Evolutionary conservation across 1,140 invertebrate genomes (phyloP).

Genomic region (Apis mellifera): DNA sequence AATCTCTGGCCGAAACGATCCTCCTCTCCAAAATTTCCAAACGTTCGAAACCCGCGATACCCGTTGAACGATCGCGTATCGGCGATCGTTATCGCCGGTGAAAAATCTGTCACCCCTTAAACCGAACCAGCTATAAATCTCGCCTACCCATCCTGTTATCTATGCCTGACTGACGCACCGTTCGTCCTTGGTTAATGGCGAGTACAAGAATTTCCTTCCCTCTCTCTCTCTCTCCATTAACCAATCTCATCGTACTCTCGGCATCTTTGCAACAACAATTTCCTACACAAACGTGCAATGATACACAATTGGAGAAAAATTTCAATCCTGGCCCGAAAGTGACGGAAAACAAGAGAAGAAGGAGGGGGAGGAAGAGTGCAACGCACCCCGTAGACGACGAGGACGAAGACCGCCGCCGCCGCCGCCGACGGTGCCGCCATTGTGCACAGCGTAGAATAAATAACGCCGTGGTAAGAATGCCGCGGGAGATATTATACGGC

Average conservation of each 20-base stretch:
- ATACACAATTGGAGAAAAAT: too few relatives aligned
- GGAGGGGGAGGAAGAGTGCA: background rate
- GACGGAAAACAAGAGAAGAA: too few relatives aligned
- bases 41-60: background rate
- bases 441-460: constrained; percentile 74
- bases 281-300: too few relatives aligned
- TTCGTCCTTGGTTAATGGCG: background rate
- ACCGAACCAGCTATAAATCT: constrained; percentile 27
- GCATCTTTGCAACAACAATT: too few relatives aligned
- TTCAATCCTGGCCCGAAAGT: background rate
- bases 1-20: too few relatives aligned
- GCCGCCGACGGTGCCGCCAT: constrained; percentile 64
- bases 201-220: background rate
- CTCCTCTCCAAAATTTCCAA: background rate
- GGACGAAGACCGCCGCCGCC: constrained; percentile 10
- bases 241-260: too few relatives aligned
- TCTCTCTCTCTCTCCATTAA: background rate
- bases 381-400: constrained; percentile 49
- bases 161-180: background rate
- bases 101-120: constrained; percentile 34
- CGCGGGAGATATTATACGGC: constrained; percentile 78
- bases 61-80: background rate
- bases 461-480: constrained; percentile 79
- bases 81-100: constrained; percentile 1
- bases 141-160: background rate